phyloP scores from a whole-genome alignment of 92 coral and sea anemone genomes.

The Scolanthus callimorphus region DNA sequence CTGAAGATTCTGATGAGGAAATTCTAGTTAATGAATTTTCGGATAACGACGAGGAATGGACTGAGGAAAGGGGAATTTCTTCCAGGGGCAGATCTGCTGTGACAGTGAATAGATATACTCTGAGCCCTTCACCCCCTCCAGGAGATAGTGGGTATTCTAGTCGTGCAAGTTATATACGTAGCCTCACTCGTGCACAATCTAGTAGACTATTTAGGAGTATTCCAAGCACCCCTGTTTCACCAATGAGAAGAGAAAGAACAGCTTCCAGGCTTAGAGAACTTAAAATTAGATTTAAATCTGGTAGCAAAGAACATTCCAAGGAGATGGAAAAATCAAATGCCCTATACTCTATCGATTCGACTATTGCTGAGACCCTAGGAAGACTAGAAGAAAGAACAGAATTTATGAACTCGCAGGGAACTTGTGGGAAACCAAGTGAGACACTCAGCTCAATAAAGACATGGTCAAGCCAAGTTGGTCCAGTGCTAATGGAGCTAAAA shows the following conservation, averaged over 20 bases:
- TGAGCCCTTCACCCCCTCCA: slow-evolving; percentile 20
- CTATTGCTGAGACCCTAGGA: slow-evolving; percentile 13
- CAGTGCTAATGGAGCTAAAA: slow-evolving; percentile 78
- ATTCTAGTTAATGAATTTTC: slow-evolving; percentile 43
- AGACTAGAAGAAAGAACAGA: slow-evolving; percentile 2
- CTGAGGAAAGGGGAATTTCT: not conserved
- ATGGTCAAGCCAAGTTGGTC: slow-evolving; percentile 58
- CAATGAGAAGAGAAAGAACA: slow-evolving; percentile 3
- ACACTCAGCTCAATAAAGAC: not conserved
- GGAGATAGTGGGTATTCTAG: slow-evolving; percentile 70
- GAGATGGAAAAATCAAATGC: not conserved
- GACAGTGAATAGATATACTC: slow-evolving; percentile 15
- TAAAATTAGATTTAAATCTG: not conserved
- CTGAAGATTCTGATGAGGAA: slow-evolving; percentile 53
- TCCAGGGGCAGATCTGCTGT: slow-evolving; percentile 1
- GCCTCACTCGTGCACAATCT: slow-evolving; percentile 50
- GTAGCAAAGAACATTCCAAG: not conserved
- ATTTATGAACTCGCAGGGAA: not conserved
- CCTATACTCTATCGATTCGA: slow-evolving; percentile 6
- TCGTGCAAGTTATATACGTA: slow-evolving; percentile 57
- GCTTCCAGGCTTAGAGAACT: not conserved
- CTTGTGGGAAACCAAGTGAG: slow-evolving; percentile 1
- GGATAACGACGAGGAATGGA: slow-evolving; percentile 6
- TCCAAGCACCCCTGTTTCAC: slow-evolving; percentile 6
- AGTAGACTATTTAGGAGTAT: slow-evolving; percentile 29